Evolutionary conservation across 2,888 invertebrate species (phyloP), one percentile per base, ranked within the genome.

Genomic region (Poecilobothrus nobilitatus): DNA sequence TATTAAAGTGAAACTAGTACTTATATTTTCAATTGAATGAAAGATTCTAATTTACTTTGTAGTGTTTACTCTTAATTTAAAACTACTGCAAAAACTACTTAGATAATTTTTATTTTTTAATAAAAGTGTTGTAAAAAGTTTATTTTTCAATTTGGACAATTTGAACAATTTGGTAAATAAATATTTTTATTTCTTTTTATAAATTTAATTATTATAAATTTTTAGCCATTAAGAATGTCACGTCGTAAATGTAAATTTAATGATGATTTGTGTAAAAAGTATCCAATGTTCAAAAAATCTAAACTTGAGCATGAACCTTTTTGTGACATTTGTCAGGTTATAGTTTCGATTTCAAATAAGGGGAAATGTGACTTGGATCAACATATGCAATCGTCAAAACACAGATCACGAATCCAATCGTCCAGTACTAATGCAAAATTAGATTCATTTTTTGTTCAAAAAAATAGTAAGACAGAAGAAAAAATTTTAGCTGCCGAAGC

Each of bases 401-500:
- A 65, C 37, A 65, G 34, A n/a, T 33, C n/a, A 33, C 8, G 15
- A 34, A 65, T 37, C 37, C 20, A 20, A 37, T 6, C 34, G 5
- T n/a, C 20, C 34, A 37, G 37, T 34, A 37, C 65, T 7, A 65
- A 33, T 33, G 33, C 10, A 33, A 33, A 34, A 34, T 20, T 65
- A 34, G n/a, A 33, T 33, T 34, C 5, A 34, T 65, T 37, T 67
- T 61, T 33, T 67, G 33, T 33, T 15, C n/a, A 33, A 22, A 27
- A 34, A 34, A 34, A 34, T 33, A 34, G 20, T 20, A 34, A 61
- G 21, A 9, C n/a, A 18, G 12, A 34, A 20, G 34, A 62, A 33
- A 62, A 67, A 61, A 27, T 62, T 27, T 33, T 33, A 34, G 62
- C 66, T 62, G n/a, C 34, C 15, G 66, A 67, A 34, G 61, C 66